These are phyloP conservation scores for Leptopilina boulardi DNA, from an alignment of 1,140 invertebrate species.

Conservation along the genomic window DNA sequence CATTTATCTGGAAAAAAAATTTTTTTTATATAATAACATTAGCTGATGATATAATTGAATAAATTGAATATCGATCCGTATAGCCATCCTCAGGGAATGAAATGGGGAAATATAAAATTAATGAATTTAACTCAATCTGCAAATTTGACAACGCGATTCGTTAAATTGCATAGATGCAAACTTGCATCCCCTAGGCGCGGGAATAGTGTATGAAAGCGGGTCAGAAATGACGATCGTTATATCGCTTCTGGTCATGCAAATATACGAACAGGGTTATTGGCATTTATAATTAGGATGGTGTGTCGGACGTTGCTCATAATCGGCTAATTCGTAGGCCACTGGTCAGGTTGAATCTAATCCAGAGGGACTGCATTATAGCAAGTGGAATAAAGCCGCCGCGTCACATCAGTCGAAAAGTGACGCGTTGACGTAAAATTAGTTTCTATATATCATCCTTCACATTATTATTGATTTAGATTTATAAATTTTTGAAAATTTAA, in stretches of 20 bases:
- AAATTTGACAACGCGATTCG: not conserved
- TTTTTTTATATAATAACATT: too few species aligned
- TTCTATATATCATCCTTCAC: not conserved
- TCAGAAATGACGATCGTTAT: slow-evolving; percentile 39
- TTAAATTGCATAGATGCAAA: slow-evolving; percentile 14
- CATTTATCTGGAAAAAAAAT: too few species aligned
- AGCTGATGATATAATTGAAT: too few species aligned
- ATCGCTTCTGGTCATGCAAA: not conserved
- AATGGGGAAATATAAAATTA: not conserved
- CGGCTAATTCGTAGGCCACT: slow-evolving; percentile 1
- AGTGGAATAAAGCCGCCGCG: not conserved
- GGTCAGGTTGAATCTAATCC: slow-evolving; percentile 11
- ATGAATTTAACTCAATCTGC: not conserved
- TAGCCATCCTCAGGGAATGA: too few species aligned
- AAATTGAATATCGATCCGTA: too few species aligned
- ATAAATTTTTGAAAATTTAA: too few species aligned
- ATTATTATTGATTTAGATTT: not conserved
- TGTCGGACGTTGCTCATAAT: not conserved
- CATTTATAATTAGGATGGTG: slow-evolving; percentile 20
- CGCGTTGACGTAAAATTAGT: not conserved
- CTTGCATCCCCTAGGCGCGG: not conserved
- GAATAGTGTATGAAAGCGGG: not conserved
- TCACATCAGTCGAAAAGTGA: slow-evolving; percentile 9
- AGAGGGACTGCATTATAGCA: not conserved
- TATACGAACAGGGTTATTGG: slow-evolving; percentile 4